A percentile compares a stretch with the other conserved stretches of the same genome.
Conservation (phyloP, 2,888 invertebrate genomes). For the Lasioglossum zephyrum region DNA sequence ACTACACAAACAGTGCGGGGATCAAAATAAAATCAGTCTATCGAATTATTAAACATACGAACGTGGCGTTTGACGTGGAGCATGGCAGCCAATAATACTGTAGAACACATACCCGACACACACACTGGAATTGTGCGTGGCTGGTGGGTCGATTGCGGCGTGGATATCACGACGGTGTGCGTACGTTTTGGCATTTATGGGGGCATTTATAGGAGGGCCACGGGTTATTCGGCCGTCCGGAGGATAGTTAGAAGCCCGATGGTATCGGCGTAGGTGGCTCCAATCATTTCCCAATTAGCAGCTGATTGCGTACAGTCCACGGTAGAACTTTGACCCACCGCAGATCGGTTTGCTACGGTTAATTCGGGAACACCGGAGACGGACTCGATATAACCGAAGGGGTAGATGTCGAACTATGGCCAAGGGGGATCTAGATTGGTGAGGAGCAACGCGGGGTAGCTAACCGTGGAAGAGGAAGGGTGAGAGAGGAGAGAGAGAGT, state of each 20-base stretch:
- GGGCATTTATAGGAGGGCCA: constrained; percentile 67
- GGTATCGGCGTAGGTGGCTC: constrained; percentile 73
- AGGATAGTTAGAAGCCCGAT: constrained; percentile 71
- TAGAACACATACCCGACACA: neutral
- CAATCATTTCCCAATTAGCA: constrained; percentile 83
- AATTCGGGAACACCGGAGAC: constrained; percentile 59
- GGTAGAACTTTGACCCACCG: constrained; percentile 63
- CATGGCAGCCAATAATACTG: neutral
- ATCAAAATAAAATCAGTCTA: constrained; percentile 31
- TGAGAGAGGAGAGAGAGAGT: neutral
- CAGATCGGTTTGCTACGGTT: constrained; percentile 57
- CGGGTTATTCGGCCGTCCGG: constrained; percentile 53
- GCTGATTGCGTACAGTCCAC: constrained; percentile 79
- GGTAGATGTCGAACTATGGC: constrained; percentile 31
- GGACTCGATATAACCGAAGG: constrained; percentile 35
- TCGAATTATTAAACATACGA: constrained; percentile 7
- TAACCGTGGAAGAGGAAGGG: neutral
- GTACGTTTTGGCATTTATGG: constrained; percentile 69
- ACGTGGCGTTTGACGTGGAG: neutral
- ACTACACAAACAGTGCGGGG: constrained; percentile 20
- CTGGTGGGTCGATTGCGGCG: constrained; percentile 17
- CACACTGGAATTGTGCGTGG: neutral
- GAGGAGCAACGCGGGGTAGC: neutral
- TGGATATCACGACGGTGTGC: constrained; percentile 33
- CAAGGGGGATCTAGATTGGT: constrained; percentile 22